Conservation (phyloP, 1,140 invertebrate genomes). For the Lordiphosa collinella region DNA sequence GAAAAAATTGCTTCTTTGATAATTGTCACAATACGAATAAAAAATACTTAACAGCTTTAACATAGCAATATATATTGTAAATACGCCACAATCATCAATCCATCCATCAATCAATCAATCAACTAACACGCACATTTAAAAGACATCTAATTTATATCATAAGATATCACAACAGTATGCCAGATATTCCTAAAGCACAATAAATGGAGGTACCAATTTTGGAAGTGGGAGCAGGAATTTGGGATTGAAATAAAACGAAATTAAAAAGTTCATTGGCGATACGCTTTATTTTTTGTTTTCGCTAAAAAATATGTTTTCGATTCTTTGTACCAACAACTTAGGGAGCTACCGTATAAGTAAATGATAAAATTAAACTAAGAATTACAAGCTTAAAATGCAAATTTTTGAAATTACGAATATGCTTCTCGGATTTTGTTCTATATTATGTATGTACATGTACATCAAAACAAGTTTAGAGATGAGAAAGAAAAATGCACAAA, state of each 20-base stretch:
- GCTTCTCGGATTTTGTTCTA: constrained; percentile 24
- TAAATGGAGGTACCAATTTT: constrained; percentile 41
- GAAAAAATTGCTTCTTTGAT: constrained; percentile 64
- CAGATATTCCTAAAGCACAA: constrained; percentile 68
- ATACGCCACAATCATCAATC: constrained; percentile 32
- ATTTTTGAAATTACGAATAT: constrained; percentile 45
- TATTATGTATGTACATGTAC: constrained; percentile 39
- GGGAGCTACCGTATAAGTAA: constrained; percentile 19
- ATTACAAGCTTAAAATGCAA: constrained; percentile 55
- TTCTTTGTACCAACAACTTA: constrained; percentile 77
- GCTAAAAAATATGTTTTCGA: constrained; percentile 62
- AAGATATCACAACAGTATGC: constrained; percentile 71
- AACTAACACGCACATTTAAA: constrained; percentile 48
- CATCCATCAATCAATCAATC: constrained; percentile 28
- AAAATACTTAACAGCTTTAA: constrained; percentile 69
- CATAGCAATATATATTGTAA: constrained; percentile 55
- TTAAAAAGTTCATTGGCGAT: constrained; percentile 55
- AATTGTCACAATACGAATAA: constrained; percentile 72
- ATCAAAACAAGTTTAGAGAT: constrained; percentile 31
- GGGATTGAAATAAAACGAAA: constrained; percentile 17
- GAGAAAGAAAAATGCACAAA: constrained; percentile 34
- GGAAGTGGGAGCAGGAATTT: neutral
- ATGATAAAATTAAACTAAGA: constrained; percentile 58
- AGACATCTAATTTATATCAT: constrained; percentile 48
- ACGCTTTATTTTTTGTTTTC: constrained; percentile 58